These are phyloP conservation scores for Salminus brasiliensis DNA, from an alignment of 2,113 vertebrate genomes.

Conservation along the genomic window DNA sequence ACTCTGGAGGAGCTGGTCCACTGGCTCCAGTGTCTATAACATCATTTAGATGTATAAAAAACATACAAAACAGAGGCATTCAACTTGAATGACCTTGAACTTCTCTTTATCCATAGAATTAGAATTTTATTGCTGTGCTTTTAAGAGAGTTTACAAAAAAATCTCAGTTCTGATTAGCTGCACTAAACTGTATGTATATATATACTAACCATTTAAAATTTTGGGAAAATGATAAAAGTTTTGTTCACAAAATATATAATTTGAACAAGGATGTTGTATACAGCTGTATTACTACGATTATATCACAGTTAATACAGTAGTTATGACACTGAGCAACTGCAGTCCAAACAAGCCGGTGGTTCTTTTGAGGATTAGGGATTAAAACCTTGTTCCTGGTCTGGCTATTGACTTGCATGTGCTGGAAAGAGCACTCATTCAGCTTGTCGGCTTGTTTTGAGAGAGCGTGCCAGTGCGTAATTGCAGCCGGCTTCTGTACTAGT, in stretches of 20 bases:
- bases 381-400: background rate
- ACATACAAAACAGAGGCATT: background rate
- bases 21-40: slow-evolving; percentile 90
- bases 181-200: no score
- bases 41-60: background rate
- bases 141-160: no score
- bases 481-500: background rate
- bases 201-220: no score
- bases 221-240: no score
- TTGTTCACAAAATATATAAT: no score
- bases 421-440: background rate
- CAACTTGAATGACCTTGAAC: no score
- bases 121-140: no score
- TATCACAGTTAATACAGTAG: background rate
- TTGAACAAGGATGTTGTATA: no score
- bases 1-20: slow-evolving; percentile 93
- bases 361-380: background rate
- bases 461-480: background rate
- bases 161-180: no score
- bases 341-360: background rate
- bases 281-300: no score
- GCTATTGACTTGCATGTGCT: background rate
- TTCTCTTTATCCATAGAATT: no score
- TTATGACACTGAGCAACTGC: background rate
- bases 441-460: background rate